These are phyloP conservation scores for Amphiprion ocellaris DNA, from an alignment of 2,113 vertebrate species.

Conservation along the genomic window DNA sequence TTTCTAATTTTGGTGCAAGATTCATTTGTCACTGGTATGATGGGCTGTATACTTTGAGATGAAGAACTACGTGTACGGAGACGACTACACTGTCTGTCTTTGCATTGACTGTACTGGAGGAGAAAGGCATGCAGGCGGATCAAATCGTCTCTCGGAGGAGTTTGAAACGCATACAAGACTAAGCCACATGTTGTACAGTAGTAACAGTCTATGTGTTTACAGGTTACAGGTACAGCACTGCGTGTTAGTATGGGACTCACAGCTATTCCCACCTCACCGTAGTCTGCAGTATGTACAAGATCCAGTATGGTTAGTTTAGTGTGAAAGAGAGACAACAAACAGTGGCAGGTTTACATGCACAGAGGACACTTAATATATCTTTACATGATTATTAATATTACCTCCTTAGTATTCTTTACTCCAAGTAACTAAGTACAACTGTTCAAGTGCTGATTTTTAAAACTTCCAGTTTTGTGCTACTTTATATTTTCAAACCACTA, in stretches of 20 bases:
- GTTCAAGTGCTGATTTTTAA: neutral
- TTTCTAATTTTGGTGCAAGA: slow-evolving; percentile 23
- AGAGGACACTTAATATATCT: slow-evolving; percentile 36
- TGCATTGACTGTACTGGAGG: slow-evolving; percentile 42
- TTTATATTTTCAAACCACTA: neutral
- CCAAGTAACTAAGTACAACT: neutral
- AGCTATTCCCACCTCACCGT: slow-evolving; percentile 34
- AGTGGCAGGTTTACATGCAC: slow-evolving; percentile 65
- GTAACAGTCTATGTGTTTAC: slow-evolving; percentile 65
- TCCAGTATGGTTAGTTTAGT: slow-evolving; percentile 28
- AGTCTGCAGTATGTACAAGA: slow-evolving; percentile 54
- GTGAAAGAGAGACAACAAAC: slow-evolving; percentile 30
- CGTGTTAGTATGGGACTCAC: slow-evolving; percentile 49
- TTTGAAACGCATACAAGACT: slow-evolving; percentile 57
- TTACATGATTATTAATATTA: neutral
- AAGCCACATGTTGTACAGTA: slow-evolving; percentile 46
- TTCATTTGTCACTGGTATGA: slow-evolving; percentile 7
- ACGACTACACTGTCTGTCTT: slow-evolving; percentile 11
- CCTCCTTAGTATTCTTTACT: too few relatives aligned
- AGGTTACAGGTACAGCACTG: slow-evolving; percentile 48
- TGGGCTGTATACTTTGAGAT: slow-evolving; percentile 11
- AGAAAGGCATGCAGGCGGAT: slow-evolving; percentile 62
- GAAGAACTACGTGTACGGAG: slow-evolving; percentile 16
- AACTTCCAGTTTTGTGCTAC: neutral
- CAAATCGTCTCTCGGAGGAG: slow-evolving; percentile 35